Conservation (phyloP, 2,888 invertebrate species). For the Apodemia zela region DNA sequence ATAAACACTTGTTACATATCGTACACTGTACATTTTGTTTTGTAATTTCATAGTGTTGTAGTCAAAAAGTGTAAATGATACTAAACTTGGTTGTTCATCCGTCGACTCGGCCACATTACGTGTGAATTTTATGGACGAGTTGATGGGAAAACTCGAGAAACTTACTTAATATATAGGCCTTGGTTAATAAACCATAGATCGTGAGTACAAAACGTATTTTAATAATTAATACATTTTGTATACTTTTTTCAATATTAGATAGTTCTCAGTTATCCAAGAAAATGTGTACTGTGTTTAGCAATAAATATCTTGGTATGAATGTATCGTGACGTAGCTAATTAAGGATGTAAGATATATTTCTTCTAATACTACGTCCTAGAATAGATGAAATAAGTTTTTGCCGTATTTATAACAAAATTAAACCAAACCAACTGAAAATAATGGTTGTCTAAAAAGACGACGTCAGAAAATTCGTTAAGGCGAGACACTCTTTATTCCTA, state of each 20-base stretch:
- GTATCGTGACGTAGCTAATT: not conserved
- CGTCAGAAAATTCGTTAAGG: too few species aligned
- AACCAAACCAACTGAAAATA: too few species aligned
- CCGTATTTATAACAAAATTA: too few species aligned
- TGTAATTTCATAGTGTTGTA: conserved; percentile 30
- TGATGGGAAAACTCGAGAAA: not conserved
- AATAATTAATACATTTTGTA: conserved; percentile 49
- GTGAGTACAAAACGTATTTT: conserved; percentile 50
- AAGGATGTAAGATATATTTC: not conserved
- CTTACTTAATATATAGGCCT: conserved; percentile 20
- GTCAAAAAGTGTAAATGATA: conserved; percentile 18
- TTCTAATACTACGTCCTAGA: not conserved
- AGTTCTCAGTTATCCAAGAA: not conserved
- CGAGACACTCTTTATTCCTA: not conserved
- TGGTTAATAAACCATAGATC: conserved; percentile 33
- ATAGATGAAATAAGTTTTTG: not conserved
- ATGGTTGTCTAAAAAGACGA: too few species aligned
- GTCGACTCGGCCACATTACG: not conserved
- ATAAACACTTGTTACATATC: conserved; percentile 74
- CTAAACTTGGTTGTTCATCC: conserved; percentile 7
- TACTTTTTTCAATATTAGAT: conserved; percentile 19
- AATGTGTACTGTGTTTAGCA: not conserved
- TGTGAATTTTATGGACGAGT: not conserved
- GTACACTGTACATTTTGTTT: conserved; percentile 60
- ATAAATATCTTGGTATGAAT: not conserved